Conservation (phyloP, 1,140 invertebrate species). For the Dreissena polymorpha region DNA sequence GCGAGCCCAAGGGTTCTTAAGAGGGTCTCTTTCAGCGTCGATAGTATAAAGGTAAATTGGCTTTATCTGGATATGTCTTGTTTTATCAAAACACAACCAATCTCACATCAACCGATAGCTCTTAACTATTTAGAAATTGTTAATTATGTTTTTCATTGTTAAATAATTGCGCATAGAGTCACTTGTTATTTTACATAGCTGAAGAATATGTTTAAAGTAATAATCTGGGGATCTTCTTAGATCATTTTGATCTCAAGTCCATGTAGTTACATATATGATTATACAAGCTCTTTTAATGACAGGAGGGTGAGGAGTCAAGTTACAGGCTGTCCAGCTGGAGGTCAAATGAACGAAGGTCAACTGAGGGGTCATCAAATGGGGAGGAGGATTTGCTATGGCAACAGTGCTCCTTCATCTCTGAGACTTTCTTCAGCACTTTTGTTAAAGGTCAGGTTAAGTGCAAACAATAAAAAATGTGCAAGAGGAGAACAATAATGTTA, state of each 20-base stretch:
- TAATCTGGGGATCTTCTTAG: too few species aligned
- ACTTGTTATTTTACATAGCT: too few species aligned
- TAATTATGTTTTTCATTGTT: too few species aligned
- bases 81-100: too few species aligned
- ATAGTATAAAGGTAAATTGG: constrained; percentile 46
- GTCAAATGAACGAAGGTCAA: constrained; percentile 67
- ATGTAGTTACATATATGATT: too few species aligned
- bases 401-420: constrained; percentile 84
- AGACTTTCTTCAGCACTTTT: constrained; percentile 86
- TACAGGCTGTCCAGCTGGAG: constrained; percentile 48
- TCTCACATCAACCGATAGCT: too few species aligned
- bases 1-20: constrained; percentile 41
- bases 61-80: too few species aligned
- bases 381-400: constrained; percentile 79
- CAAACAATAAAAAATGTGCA: background rate
- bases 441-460: constrained; percentile 80
- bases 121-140: too few species aligned
- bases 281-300: too few species aligned
- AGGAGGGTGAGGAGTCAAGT: constrained; percentile 31
- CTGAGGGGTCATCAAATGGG: constrained; percentile 62
- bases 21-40: constrained; percentile 48
- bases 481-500: background rate
- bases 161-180: too few species aligned
- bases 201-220: too few species aligned
- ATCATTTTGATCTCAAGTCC: too few species aligned